Evolutionary conservation across 1,140 invertebrate genomes (phyloP), one percentile per base, ranked within the genome.

Genomic region (Drosophila santomea): DNA sequence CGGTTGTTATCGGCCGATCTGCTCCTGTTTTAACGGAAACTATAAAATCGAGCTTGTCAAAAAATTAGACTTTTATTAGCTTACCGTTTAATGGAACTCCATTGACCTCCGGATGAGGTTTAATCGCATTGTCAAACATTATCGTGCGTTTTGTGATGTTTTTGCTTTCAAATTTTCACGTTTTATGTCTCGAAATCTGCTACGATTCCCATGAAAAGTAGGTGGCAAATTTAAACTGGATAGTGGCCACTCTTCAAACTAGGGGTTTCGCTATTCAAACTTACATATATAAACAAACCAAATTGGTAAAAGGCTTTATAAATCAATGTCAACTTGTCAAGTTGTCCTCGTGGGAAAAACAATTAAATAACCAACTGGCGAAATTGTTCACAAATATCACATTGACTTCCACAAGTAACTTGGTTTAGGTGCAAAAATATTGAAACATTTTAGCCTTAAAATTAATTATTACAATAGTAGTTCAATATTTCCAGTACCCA

Each of bases 1-100:
- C 55, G 15, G 66, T 83, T n/a, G 78, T 75, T 35, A 39, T 35
- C 4, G 68, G 4, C 0, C 50, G 61, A 50, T 78, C 61, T 14
- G 14, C 58, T 52, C 15, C 32, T 57, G 35, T 56, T 82, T 43
- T 4, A 61, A 73, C 35, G 41, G 15, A 20, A 48, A 68, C 41
- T 14, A 71, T 71, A 23, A 36, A 41, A 32, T 10, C 1, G 11
- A 0, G 10, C 14, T 38, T 25, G 17, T 6, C 15, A 6, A 17
- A 41, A 25, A 17, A 32, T 2, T n/a, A 10, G 11, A 4, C 3
- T 0, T 20, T 6, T 14, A 32, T 41, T 63, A 23, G 39, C 43
- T 78, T 55, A 66, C 57, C 52, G 52, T 56, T 50, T 20, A 1
- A 6, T 20, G 32, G 60, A 20, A 17, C 63, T 32, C 23, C 17